These are phyloP conservation scores for Macropodus opercularis DNA, from an alignment of 2,797 vertebrate genomes.

Conservation along the genomic window DNA sequence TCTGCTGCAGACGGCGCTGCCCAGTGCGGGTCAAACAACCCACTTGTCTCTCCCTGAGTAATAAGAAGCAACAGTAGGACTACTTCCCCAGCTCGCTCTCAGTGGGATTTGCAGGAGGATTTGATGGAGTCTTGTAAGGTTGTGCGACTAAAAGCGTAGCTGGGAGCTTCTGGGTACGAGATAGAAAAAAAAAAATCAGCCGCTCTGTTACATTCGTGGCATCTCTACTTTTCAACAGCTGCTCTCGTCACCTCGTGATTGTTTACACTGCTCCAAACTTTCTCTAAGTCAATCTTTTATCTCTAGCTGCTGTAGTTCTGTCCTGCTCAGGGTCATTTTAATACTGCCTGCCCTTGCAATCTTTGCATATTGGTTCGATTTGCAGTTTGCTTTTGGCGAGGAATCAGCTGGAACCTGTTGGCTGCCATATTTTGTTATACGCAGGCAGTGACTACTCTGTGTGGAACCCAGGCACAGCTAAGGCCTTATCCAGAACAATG, in stretches of 20 bases:
- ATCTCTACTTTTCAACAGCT: slow-evolving; percentile 37
- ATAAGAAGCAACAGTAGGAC: slow-evolving; percentile 36
- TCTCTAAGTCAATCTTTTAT: slow-evolving; percentile 14
- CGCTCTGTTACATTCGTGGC: too few relatives aligned
- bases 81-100: not conserved
- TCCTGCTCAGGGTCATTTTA: slow-evolving; percentile 29
- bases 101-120: slow-evolving; percentile 44
- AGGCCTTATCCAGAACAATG: slow-evolving; percentile 54
- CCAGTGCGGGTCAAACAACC: slow-evolving; percentile 61
- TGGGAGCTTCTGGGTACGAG: too few relatives aligned
- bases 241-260: slow-evolving; percentile 35
- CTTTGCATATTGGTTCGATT: slow-evolving; percentile 21
- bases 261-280: slow-evolving; percentile 21
- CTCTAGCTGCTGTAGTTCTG: slow-evolving; percentile 20
- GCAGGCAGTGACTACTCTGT: slow-evolving; percentile 17
- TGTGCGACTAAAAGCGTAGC: too few relatives aligned
- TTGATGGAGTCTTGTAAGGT: slow-evolving; percentile 11
- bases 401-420: slow-evolving; percentile 54
- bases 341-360: slow-evolving; percentile 34
- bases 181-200: too few relatives aligned
- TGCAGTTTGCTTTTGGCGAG: slow-evolving; percentile 19
- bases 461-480: slow-evolving; percentile 23
- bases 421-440: slow-evolving; percentile 53
- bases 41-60: slow-evolving; percentile 18
- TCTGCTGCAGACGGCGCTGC: slow-evolving; percentile 63